Evolutionary conservation across 2,113 vertebrate species (phyloP).

Genomic region (Antechinus stuartii): DNA sequence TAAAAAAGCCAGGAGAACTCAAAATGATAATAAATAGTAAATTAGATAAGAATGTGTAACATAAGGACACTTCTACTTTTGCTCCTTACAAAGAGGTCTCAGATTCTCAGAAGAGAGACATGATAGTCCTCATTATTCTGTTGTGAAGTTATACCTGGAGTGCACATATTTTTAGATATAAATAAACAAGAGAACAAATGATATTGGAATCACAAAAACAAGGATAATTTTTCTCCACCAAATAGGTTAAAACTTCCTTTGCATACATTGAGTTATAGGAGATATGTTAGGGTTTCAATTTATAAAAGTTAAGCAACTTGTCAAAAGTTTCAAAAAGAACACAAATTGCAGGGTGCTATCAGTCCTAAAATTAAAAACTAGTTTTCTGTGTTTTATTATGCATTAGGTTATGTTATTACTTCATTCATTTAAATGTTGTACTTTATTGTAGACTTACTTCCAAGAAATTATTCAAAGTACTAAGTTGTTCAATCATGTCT

Average conservation of each 20-base stretch:
- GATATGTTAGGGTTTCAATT: slow-evolving; percentile 26
- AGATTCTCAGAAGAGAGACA: not conserved
- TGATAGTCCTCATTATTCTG: not conserved
- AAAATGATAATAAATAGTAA: slow-evolving; percentile 24
- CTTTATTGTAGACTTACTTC: slow-evolving; percentile 29
- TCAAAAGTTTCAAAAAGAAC: slow-evolving; percentile 29
- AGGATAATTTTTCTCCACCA: slow-evolving; percentile 11
- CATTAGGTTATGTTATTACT: not conserved
- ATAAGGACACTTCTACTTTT: not conserved
- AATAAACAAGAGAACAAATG: not conserved
- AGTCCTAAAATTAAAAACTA: slow-evolving; percentile 44
- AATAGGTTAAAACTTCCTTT: not conserved
- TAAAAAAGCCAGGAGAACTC: slow-evolving; percentile 16
- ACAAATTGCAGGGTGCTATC: slow-evolving; percentile 36
- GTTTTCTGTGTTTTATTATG: slow-evolving; percentile 36
- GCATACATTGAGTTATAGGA: slow-evolving; percentile 8
- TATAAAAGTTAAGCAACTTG: slow-evolving; percentile 37
- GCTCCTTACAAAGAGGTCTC: slow-evolving; percentile 7
- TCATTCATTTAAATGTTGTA: slow-evolving; percentile 29
- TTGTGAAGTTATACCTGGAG: not conserved
- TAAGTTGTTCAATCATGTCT: not conserved
- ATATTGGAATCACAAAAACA: slow-evolving; percentile 17
- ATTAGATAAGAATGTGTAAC: slow-evolving; percentile 20
- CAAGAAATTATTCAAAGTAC: slow-evolving; percentile 28
- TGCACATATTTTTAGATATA: not conserved